phyloP scores from a whole-genome alignment of 2,888 invertebrate species.

The Heliconius ismenius region DNA sequence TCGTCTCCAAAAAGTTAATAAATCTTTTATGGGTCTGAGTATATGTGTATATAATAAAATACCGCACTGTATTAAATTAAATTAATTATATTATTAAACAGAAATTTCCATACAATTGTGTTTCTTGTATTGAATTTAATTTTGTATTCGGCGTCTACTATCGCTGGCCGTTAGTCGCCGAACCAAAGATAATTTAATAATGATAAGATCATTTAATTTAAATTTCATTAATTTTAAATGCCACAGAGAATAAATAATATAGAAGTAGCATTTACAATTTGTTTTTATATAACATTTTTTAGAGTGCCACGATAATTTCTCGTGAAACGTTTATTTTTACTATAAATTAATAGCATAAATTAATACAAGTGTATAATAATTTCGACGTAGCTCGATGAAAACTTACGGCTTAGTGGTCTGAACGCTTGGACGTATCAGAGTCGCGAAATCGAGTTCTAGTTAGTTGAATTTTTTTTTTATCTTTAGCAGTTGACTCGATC shows the following conservation, averaged over 20 bases:
- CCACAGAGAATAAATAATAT: slow-evolving; percentile 2
- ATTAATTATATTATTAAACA: background rate
- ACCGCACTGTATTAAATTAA: background rate
- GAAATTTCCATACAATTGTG: background rate
- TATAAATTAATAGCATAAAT: background rate
- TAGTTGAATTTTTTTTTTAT: background rate
- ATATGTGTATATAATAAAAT: too few species aligned
- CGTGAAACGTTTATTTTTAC: background rate
- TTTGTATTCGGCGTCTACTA: slow-evolving; percentile 31
- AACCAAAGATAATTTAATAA: slow-evolving; percentile 47
- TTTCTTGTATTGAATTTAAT: slow-evolving; percentile 8
- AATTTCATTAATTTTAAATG: slow-evolving; percentile 25
- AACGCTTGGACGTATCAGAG: background rate
- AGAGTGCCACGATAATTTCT: background rate
- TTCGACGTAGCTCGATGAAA: background rate
- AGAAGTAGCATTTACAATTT: background rate
- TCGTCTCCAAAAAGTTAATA: too few species aligned
- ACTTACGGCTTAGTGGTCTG: background rate
- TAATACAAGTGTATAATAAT: background rate
- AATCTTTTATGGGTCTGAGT: too few species aligned
- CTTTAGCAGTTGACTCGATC: background rate
- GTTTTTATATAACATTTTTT: background rate
- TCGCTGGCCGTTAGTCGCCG: slow-evolving; percentile 39
- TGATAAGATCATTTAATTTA: too few species aligned
- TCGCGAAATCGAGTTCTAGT: background rate